Evolutionary conservation across 2,113 vertebrate genomes (phyloP), one percentile per base, ranked within the genome.

Genomic region (Egretta garzetta): DNA sequence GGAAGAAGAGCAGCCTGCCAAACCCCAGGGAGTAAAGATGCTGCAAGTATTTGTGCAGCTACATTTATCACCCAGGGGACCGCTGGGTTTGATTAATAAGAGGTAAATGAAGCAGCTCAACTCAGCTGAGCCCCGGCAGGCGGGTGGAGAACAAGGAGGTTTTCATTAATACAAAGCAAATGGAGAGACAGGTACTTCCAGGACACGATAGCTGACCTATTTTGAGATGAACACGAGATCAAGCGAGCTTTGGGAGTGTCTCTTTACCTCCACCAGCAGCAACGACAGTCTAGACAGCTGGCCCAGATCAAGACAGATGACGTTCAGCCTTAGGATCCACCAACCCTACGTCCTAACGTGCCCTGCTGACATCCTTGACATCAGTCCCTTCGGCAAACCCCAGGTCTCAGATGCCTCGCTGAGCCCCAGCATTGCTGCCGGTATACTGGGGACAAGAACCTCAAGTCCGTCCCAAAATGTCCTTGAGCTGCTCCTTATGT

Each of bases 321-420:
- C 4, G 18, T 66, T 86, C 43, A 81, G 52, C 27, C 56, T 43
- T 32, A 30, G 27, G 23, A 76, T 53, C 32, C 68, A 71, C 12
- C 64, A 66, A 3, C 12, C 7, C 27, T 32, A 12, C 3, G 16
- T 18, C 71, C 50, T 27, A 21, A 91, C 0, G 1, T 53, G n/a
- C 19, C 63, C 67, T 66, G 15, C n/a, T 41, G 66, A 19, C 60
- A 33, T 20, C 47, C 50, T 56, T n/a, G 28, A 45, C 26, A 32
- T 8, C 59, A 32, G n/a, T 6, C 16, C 53, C 35, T 76, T 58
- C 62, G 58, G 27, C 53, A 52, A 73, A 64, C 3, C 27, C 9
- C 28, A n/a, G 19, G 14, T 68, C 28, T 43, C 0, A 0, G 56
- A 70, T 39, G 9, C 2, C 4, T 14, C 2, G 1, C 5, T 52